Base-by-base conservation (phyloP, 2,797 vertebrate species). In the Novumbra hubbsi region DNA sequence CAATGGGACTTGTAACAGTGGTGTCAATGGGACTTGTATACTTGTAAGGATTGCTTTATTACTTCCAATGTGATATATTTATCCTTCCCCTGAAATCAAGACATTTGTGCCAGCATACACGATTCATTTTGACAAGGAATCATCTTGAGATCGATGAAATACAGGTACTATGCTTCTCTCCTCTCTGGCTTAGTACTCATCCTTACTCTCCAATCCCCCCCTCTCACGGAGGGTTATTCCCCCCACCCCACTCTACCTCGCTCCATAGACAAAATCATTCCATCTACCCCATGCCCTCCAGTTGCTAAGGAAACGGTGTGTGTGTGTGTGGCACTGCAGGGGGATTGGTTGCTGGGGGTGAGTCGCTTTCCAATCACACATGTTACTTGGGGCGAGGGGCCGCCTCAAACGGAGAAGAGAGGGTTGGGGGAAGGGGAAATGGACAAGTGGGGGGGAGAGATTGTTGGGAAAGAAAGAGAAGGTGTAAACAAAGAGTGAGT, bases 291-390 rank as follows among this genome's bases (percentile, higher is more conserved):
- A 84, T 85, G 72, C 81, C 88, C 90, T 78, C 84, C 81, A 82
- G 93, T 93, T 94, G 82, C 93, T 87, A 92, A 81, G 86, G 92
- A 89, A 93, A 93, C 92, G 76, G 21, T 79, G 68, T 71, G 41
- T 55, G 70, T 50, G 68, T 77, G 84, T 72, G 80, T 72, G 70
- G 78, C 82, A 73, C 88, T 90, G 88, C 84, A 72, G 87, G 88
- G 83, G 88, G 90, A 92, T 93, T 93, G 92, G 92, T 92, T 93
- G 92, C 91, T 41, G 79, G 86, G 90, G 87, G 92, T 81, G 80
- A 90, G 88, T 88, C 87, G 86, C 85, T 93, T 94, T 91, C 92
- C 92, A 93, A 94, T 93, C 92, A 93, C 90, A 92, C 90, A 79
- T 89, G 91, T 92, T 92, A 92, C 92, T 87, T 87, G 89, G 89